Evolutionary conservation across 2,113 vertebrate genomes (phyloP).

Genomic region (Oryzias curvinotus): DNA sequence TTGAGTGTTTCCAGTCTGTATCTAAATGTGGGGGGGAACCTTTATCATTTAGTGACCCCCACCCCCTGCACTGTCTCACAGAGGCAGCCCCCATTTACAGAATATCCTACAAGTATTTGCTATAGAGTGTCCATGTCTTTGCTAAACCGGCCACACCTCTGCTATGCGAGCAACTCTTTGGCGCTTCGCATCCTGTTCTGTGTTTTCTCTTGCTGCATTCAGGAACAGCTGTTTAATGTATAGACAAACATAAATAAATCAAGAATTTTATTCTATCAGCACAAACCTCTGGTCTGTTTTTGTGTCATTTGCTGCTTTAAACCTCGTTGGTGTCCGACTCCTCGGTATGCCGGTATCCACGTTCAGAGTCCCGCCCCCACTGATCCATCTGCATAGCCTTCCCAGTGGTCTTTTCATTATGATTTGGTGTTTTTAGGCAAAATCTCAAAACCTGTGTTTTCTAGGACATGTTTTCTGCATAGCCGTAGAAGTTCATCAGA

Average conservation of each 20-base stretch:
- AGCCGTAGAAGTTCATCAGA: too few species aligned
- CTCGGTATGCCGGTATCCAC: too few species aligned
- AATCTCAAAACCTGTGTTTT: too few species aligned
- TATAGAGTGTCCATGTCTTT: slow-evolving; percentile 70
- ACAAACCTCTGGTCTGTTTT: slow-evolving; percentile 33
- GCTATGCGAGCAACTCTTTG: slow-evolving; percentile 74
- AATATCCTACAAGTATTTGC: slow-evolving; percentile 51
- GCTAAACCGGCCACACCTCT: slow-evolving; percentile 78
- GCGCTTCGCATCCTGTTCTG: slow-evolving; percentile 76
- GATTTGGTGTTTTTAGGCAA: too few species aligned
- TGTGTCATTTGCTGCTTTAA: neutral
- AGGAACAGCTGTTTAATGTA: slow-evolving; percentile 84
- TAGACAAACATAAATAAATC: slow-evolving; percentile 82
- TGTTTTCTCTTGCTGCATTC: slow-evolving; percentile 80
- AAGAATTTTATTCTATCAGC: slow-evolving; percentile 84
- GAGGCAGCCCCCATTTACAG: slow-evolving; percentile 51
- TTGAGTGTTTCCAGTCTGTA: slow-evolving; percentile 48
- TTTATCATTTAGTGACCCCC: slow-evolving; percentile 54
- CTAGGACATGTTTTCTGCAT: too few species aligned
- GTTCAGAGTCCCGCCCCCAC: too few species aligned
- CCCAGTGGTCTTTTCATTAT: too few species aligned
- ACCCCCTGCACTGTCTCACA: slow-evolving; percentile 49
- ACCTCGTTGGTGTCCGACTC: too few species aligned
- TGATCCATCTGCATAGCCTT: too few species aligned
- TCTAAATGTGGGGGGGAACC: slow-evolving; percentile 60